A percentile compares a stretch with the other conserved stretches of the same genome.
phyloP scores from a whole-genome alignment of 2,797 vertebrate genomes.

The Spheniscus humboldti region DNA sequence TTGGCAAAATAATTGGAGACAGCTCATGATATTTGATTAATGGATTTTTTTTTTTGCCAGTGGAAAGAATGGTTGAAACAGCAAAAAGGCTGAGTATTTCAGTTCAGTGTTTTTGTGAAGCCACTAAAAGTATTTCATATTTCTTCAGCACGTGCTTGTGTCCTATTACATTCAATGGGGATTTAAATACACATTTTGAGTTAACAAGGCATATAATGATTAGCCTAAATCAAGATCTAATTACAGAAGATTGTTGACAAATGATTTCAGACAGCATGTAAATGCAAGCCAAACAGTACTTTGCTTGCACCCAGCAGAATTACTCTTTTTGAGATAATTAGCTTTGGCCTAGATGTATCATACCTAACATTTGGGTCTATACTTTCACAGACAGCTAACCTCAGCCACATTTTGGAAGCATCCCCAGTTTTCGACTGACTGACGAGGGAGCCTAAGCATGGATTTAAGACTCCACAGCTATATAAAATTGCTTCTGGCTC shows the following conservation, averaged over 20 bases:
- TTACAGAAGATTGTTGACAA: slow-evolving; percentile 39
- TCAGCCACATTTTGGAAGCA: neutral
- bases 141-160: neutral
- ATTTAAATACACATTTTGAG: neutral
- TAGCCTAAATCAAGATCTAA: slow-evolving; percentile 43
- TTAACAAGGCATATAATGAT: slow-evolving; percentile 30
- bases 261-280: slow-evolving; percentile 8
- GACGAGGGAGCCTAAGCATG: neutral
- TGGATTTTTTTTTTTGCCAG: neutral
- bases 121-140: neutral
- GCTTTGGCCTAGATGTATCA: neutral
- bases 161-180: neutral
- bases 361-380: neutral
- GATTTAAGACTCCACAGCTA: neutral
- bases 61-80: neutral
- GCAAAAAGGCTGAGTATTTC: neutral
- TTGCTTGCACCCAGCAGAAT: neutral
- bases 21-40: neutral
- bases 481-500: neutral
- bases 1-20: neutral
- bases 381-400: neutral
- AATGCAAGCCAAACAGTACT: neutral
- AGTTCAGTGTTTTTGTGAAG: neutral
- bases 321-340: neutral
- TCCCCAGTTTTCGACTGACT: neutral